Conservation (phyloP, 2,113 vertebrate genomes). For the Cyanoliseus patagonus region DNA sequence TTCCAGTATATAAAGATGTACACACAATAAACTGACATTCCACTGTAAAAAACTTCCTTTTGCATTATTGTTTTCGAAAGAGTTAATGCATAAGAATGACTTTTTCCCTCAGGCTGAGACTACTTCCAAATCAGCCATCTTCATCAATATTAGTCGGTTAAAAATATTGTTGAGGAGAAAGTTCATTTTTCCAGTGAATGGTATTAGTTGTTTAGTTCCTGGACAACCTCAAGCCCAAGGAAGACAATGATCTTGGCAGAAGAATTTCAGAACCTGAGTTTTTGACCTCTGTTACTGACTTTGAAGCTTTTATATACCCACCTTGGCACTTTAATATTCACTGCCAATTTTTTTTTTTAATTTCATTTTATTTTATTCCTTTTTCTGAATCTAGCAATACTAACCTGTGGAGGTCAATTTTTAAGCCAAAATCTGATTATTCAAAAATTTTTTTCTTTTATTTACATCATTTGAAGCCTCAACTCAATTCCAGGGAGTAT, state of each 20-base stretch:
- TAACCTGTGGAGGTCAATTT: neutral
- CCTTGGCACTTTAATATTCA: neutral
- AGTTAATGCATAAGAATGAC: neutral
- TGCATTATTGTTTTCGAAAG: neutral
- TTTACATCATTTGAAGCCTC: neutral
- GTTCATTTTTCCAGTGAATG: neutral
- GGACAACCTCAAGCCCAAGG: neutral
- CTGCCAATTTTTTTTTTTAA: neutral
- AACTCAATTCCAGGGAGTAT: neutral
- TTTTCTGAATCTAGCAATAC: neutral
- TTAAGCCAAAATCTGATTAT: neutral
- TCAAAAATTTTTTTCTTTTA: neutral
- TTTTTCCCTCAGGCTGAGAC: neutral
- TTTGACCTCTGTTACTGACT: neutral
- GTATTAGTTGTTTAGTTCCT: neutral
- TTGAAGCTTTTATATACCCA: neutral
- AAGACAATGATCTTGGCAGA: neutral
- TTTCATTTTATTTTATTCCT: neutral
- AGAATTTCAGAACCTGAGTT: neutral
- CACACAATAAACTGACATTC: neutral
- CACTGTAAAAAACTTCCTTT: neutral
- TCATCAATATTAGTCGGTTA: neutral
- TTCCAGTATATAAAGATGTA: neutral
- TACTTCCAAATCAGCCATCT: neutral
- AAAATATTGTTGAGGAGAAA: neutral